Evolutionary conservation across 2,797 vertebrate species (phyloP), one percentile per base, ranked within the genome.

Genomic region (Enoplosus armatus): DNA sequence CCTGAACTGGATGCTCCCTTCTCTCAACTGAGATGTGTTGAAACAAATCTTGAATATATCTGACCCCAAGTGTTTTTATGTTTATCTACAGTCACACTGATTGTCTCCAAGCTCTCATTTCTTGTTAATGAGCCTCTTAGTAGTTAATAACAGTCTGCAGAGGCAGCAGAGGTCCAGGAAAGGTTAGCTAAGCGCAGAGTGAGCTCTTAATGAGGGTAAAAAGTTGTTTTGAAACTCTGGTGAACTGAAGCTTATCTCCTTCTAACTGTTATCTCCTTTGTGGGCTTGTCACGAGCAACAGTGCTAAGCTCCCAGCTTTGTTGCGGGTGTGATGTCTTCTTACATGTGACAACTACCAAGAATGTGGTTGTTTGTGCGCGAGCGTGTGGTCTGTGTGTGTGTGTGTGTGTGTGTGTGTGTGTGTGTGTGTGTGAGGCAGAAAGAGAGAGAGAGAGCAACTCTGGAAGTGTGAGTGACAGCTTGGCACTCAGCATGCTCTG

Each of bases 381-480:
- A 6, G 12, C 16, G 12, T 35, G 56, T 69, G 31, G 47, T 62
- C 50, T 54, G 45, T 59, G 45, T 77, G 45, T 71, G 60, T 62
- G 76, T 8, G 18, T 22, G 41, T 27, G 50, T 67, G 39, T 16
- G 76, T 77, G 53, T 80, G 63, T 63, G 45, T 82, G 48, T 41
- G 50, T 51, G 50, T 48, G 69, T 35, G 24, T 50, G 37, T 70
- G 41, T 1, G 16, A 16, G 16, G 2, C 1, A 8, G 68, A 54
- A 8, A 45, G 24, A 55, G 64, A 77, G 37, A 33, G 66, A 48
- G 35, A 62, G 75, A 56, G 29, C 56, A 29, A 74, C 68, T 66
- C 53, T 56, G 35, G 45, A 80, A 75, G 88, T 81, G 87, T 89
- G 90, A 93, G 73, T 91, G 92, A 87, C 93, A 87, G 90, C 90